These are phyloP conservation scores for Kobus ellipsiprymnus DNA, from an alignment of 2,113 vertebrate genomes.

Conservation along the genomic window DNA sequence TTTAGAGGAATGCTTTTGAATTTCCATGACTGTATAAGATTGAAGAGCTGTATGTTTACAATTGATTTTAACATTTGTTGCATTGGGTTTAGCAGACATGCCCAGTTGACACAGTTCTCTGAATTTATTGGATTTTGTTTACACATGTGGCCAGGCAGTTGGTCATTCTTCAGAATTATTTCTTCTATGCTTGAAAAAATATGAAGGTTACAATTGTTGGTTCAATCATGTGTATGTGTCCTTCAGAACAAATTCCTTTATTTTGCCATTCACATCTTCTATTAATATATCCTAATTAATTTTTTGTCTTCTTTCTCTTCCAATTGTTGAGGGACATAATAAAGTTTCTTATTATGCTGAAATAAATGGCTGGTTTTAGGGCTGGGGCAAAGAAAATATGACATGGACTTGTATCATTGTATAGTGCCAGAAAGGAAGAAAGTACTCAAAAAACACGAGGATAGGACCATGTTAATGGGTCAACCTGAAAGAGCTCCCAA, in stretches of 20 bases:
- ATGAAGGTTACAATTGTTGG: not conserved
- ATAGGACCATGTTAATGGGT: not conserved
- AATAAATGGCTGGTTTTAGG: not conserved
- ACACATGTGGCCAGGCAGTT: not conserved
- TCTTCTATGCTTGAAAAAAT: not conserved
- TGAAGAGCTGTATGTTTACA: not conserved
- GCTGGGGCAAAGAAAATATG: not conserved
- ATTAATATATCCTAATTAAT: not conserved
- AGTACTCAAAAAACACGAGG: not conserved
- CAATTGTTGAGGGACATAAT: not conserved
- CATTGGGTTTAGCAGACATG: not conserved
- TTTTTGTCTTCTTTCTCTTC: not conserved
- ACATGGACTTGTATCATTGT: not conserved
- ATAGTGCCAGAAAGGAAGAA: not conserved
- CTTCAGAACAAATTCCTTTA: not conserved
- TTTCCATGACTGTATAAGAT: not conserved
- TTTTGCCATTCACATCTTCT: not conserved
- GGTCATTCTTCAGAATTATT: not conserved
- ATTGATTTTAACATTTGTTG: not conserved
- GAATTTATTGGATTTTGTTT: not conserved
- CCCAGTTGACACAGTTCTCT: not conserved
- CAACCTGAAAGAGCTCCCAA: not conserved
- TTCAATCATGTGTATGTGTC: not conserved
- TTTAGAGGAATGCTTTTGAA: conserved; percentile 12
- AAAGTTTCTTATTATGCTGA: not conserved